phyloP scores from a whole-genome alignment of 2,888 invertebrate species.

The Brachyopa scutellaris region DNA sequence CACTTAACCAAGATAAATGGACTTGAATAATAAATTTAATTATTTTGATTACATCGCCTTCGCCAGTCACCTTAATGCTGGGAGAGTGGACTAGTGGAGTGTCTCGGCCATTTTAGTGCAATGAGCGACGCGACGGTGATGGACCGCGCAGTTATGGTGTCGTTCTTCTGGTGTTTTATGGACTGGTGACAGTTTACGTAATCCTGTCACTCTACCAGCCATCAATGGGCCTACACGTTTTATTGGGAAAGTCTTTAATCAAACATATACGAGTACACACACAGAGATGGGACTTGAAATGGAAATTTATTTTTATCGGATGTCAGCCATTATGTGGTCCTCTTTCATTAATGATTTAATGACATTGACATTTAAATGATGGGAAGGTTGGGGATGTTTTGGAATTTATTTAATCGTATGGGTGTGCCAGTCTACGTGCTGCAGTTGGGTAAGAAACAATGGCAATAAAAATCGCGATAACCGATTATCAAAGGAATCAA shows the following conservation, averaged over 20 bases:
- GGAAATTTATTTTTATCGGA: constrained; percentile 49
- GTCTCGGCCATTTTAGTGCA: constrained; percentile 33
- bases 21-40: constrained; percentile 76
- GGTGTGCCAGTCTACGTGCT: not conserved
- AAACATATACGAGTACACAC: constrained; percentile 30
- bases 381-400: constrained; percentile 15
- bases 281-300: constrained; percentile 20
- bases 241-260: constrained; percentile 64
- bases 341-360: constrained; percentile 57
- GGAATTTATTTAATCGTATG: constrained; percentile 13
- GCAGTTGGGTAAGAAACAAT: not conserved
- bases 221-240: constrained; percentile 65
- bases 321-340: not conserved
- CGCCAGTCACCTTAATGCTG: constrained; percentile 26
- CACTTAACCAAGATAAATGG: constrained; percentile 74
- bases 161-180: constrained; percentile 48
- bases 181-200: constrained; percentile 57
- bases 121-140: constrained; percentile 40
- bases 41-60: constrained; percentile 74
- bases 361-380: constrained; percentile 60
- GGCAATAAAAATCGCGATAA: not conserved
- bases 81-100: too few species aligned
- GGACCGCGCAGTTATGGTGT: constrained; percentile 9
- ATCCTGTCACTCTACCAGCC: constrained; percentile 56
- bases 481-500: constrained; percentile 13